phyloP scores from a whole-genome alignment of 2,888 invertebrate genomes.

The Halictus quadricinctus region DNA sequence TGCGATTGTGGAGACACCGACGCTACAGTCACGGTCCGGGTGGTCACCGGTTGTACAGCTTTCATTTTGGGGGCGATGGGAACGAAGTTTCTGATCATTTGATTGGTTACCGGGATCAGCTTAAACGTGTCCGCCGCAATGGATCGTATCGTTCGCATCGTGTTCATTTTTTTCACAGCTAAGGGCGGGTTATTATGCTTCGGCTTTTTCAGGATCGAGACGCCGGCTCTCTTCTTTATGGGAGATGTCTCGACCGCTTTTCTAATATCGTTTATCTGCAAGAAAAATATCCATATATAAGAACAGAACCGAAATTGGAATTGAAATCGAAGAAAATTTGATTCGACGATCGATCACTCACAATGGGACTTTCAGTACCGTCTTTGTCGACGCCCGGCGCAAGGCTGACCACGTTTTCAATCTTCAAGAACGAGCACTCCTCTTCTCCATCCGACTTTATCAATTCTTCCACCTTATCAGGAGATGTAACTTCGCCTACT shows the following conservation, averaged over 20 bases:
- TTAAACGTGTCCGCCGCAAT: conserved; percentile 64
- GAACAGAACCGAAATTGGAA: too few relatives aligned
- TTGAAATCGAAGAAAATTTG: not conserved
- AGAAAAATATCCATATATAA: not conserved
- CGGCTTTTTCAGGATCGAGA: conserved; percentile 76
- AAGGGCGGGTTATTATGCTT: conserved; percentile 52
- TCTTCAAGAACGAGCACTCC: conserved; percentile 80
- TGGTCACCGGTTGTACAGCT: conserved; percentile 20
- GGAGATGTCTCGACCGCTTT: conserved; percentile 75
- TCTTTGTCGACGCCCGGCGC: conserved; percentile 75
- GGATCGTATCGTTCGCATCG: conserved; percentile 28
- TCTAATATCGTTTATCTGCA: conserved; percentile 74
- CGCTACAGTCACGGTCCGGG: conserved; percentile 43
- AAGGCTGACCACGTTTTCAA: conserved; percentile 85
- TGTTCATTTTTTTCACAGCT: conserved; percentile 72
- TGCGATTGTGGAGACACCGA: conserved; percentile 27
- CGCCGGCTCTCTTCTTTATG: conserved; percentile 63
- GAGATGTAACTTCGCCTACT: conserved; percentile 40
- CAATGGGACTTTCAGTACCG: conserved; percentile 64
- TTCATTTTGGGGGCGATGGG: conserved; percentile 55
- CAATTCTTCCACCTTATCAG: conserved; percentile 4
- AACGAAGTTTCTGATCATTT: conserved; percentile 41
- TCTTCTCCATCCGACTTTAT: conserved; percentile 67
- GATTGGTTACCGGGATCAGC: conserved; percentile 74
- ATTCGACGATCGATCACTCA: conserved; percentile 49